Conservation (phyloP, 2,888 invertebrate genomes). For the Erannis defoliaria region DNA sequence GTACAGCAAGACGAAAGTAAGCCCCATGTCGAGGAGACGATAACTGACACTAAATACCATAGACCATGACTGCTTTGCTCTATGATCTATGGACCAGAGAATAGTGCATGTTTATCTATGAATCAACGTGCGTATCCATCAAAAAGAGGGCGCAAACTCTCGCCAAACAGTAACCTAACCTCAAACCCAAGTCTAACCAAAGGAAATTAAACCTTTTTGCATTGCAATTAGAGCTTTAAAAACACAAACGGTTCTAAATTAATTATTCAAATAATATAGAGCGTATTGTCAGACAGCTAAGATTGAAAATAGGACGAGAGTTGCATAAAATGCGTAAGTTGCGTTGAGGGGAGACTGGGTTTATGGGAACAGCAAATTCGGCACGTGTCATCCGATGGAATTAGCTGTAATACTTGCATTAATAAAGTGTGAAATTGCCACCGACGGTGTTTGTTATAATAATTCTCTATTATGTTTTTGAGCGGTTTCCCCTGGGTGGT, state of each 20-base stretch:
- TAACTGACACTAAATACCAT: conserved; percentile 70
- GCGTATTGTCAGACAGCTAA: conserved; percentile 50
- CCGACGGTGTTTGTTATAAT: conserved; percentile 82
- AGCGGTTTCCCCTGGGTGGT: conserved; percentile 52
- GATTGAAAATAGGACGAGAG: conserved; percentile 58
- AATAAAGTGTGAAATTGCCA: conserved; percentile 87
- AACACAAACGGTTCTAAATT: conserved; percentile 24
- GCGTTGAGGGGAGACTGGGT: conserved; percentile 63
- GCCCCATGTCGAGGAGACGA: conserved; percentile 72
- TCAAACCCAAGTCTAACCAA: conserved; percentile 38
- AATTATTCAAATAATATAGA: conserved; percentile 37
- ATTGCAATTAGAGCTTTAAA: conserved; percentile 44
- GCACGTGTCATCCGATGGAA: conserved; percentile 84
- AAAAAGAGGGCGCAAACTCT: conserved; percentile 72
- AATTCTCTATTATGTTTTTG: conserved; percentile 80
- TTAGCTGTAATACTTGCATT: conserved; percentile 85
- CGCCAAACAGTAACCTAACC: conserved; percentile 45
- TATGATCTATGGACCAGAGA: conserved; percentile 83
- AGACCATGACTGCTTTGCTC: conserved; percentile 85
- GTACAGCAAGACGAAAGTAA: conserved; percentile 53
- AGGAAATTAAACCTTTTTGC: conserved; percentile 57
- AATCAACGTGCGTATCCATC: conserved; percentile 67
- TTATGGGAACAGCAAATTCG: conserved; percentile 84
- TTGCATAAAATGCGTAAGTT: conserved; percentile 6
- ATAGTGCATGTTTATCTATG: conserved; percentile 75